These are phyloP conservation scores for Scomber colias DNA, from an alignment of 2,113 vertebrate species.

Conservation along the genomic window DNA sequence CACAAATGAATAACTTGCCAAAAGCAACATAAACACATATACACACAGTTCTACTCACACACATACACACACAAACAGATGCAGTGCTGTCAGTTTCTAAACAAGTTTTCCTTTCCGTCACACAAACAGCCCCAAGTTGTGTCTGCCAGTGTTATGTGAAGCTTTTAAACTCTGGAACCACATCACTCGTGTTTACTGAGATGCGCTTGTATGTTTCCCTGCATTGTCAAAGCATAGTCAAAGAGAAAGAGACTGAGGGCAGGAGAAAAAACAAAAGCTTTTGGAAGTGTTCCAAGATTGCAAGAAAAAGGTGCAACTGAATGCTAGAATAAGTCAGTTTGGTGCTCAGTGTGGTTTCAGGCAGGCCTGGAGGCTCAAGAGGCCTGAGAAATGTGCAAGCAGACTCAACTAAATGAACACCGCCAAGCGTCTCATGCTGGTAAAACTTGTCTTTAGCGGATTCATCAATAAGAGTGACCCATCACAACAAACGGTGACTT, in stretches of 20 bases:
- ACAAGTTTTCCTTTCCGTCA: slow-evolving; percentile 79
- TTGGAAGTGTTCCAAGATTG: slow-evolving; percentile 74
- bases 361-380: slow-evolving; percentile 37
- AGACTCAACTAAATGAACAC: slow-evolving; percentile 12
- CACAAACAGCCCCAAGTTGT: slow-evolving; percentile 80
- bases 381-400: slow-evolving; percentile 28
- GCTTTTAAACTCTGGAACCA: slow-evolving; percentile 82
- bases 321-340: slow-evolving; percentile 54
- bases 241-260: slow-evolving; percentile 76
- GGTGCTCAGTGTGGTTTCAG: slow-evolving; percentile 61
- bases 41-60: slow-evolving; percentile 18
- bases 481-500: slow-evolving; percentile 10
- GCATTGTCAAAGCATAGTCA: slow-evolving; percentile 74
- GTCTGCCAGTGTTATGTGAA: slow-evolving; percentile 74
- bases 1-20: slow-evolving; percentile 80
- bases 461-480: neutral
- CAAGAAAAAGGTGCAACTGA: slow-evolving; percentile 63
- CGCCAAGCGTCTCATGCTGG: slow-evolving; percentile 23
- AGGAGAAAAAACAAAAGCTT: slow-evolving; percentile 58
- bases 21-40: slow-evolving; percentile 76
- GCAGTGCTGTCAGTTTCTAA: slow-evolving; percentile 75
- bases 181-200: slow-evolving; percentile 77
- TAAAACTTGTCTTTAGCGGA: slow-evolving; percentile 17
- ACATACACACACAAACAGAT: slow-evolving; percentile 49
- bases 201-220: slow-evolving; percentile 71